phyloP scores from a whole-genome alignment of 2,113 vertebrate genomes.

The Crocuta crocuta region DNA sequence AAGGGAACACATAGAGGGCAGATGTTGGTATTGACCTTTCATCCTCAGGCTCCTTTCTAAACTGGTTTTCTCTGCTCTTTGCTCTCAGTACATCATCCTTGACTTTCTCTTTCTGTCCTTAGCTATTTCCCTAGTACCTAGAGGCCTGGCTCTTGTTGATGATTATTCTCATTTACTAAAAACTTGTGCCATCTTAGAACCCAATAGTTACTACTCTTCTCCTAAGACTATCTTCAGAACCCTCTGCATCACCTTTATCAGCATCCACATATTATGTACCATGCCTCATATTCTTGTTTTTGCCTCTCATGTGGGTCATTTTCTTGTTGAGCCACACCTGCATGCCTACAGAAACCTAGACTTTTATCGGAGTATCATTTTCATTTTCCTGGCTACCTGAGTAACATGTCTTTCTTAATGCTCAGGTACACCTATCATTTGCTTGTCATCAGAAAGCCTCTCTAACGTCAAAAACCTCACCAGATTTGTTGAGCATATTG shows the following conservation, averaged over 20 bases:
- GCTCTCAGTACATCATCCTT: neutral
- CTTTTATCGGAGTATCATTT: neutral
- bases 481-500: neutral
- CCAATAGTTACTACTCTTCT: neutral
- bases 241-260: neutral
- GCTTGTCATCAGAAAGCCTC: neutral
- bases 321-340: neutral
- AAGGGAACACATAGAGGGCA: neutral
- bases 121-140: neutral
- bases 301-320: neutral
- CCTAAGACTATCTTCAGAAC: neutral
- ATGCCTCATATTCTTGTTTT: accelerated
- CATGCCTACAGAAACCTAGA: neutral
- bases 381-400: neutral
- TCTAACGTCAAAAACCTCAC: neutral
- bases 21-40: neutral
- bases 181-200: neutral
- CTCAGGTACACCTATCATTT: neutral
- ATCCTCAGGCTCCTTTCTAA: neutral
- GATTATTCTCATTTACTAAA: neutral
- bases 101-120: neutral
- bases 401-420: neutral
- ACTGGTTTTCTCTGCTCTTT: neutral
- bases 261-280: accelerated
- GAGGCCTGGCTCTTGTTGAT: neutral